Evolutionary conservation across 2,888 invertebrate species (phyloP).

Genomic region (Drosophila mimetica): DNA sequence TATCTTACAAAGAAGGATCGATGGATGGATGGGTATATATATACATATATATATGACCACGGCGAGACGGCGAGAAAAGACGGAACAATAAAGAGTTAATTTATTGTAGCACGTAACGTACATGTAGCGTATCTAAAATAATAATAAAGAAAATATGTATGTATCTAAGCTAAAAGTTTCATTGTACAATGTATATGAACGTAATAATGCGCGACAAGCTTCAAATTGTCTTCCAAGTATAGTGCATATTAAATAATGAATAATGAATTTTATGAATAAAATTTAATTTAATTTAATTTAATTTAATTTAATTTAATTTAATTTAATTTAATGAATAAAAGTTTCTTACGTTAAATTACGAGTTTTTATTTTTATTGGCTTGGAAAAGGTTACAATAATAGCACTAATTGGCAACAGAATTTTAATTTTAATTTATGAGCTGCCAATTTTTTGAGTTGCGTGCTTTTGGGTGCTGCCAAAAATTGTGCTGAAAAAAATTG

Average conservation of each 20-base stretch:
- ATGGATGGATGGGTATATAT: conserved; percentile 5
- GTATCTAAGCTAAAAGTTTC: conserved; percentile 40
- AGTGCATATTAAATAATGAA: conserved; percentile 58
- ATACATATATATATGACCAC: conserved; percentile 5
- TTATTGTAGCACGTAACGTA: conserved; percentile 70
- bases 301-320: too few species aligned
- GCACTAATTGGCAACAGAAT: too few species aligned
- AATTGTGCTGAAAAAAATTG: too few species aligned
- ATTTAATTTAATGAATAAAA: too few species aligned
- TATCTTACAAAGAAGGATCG: conserved; percentile 7
- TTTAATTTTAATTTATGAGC: too few species aligned
- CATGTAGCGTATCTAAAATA: conserved; percentile 63
- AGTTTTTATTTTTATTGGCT: too few species aligned
- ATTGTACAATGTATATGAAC: conserved; percentile 69
- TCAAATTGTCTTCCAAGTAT: conserved; percentile 71
- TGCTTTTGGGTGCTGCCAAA: too few species aligned
- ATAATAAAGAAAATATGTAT: conserved; percentile 52
- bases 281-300: too few species aligned
- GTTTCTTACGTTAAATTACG: conserved; percentile 75
- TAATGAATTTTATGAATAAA: conserved; percentile 66
- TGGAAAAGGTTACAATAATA: too few species aligned
- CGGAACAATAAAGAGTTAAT: conserved; percentile 70
- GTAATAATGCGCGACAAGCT: conserved; percentile 66
- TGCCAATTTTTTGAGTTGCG: too few species aligned
- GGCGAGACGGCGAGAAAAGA: conserved; percentile 27